Percentiles rank a stretch among this genome's conserved stretches.
Evolutionary conservation across 2,113 vertebrate species (phyloP).

Genomic region (Prunella fulvescens): DNA sequence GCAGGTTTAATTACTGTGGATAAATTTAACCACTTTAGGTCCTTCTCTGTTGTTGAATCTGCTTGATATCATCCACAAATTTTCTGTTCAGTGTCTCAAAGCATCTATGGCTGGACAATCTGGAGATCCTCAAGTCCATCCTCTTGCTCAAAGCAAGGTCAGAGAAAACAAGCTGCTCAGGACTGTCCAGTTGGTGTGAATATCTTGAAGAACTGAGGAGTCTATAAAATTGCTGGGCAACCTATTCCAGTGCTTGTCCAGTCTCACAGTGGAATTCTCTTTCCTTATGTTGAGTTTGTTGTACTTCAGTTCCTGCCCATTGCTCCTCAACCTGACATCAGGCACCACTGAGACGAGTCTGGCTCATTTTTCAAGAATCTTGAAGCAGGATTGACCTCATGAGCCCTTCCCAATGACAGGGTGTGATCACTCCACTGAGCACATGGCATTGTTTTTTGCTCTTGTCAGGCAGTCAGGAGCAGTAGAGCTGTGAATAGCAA

Average conservation of each 20-base stretch:
- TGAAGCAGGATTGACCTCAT: not conserved
- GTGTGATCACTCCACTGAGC: not conserved
- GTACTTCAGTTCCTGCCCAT: not conserved
- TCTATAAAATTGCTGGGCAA: rapidly evolving
- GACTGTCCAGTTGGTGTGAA: not conserved
- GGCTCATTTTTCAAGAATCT: not conserved
- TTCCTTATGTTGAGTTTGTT: not conserved
- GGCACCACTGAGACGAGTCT: not conserved
- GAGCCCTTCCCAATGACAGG: not conserved
- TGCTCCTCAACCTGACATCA: not conserved
- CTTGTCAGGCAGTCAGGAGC: not conserved
- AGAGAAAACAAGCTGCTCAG: not conserved
- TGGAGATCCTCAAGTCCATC: not conserved
- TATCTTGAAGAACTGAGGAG: not conserved
- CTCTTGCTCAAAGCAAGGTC: not conserved
- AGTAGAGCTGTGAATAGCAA: not conserved
- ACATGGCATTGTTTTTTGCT: not conserved
- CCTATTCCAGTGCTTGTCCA: not conserved
- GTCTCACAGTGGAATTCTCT: not conserved
- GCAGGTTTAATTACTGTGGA: not conserved
- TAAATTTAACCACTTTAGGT: not conserved
- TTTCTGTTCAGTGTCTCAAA: not conserved
- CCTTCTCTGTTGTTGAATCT: not conserved
- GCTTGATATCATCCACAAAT: not conserved
- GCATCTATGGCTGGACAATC: not conserved